Percentiles rank a stretch among this genome's conserved stretches.
Evolutionary conservation across 2,113 vertebrate genomes (phyloP).

Genomic region (Chionomys nivalis): DNA sequence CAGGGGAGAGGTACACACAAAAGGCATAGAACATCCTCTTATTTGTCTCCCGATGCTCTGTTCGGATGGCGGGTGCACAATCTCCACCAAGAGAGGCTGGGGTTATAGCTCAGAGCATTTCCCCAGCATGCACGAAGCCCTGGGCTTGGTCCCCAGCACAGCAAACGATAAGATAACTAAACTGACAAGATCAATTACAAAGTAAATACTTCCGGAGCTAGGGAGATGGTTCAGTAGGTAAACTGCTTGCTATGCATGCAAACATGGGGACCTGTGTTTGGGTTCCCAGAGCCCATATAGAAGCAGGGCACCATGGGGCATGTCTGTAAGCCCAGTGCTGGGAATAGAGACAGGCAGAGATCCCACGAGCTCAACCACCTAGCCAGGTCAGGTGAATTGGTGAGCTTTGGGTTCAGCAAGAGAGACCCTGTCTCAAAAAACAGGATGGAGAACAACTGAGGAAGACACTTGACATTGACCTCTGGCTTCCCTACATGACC

Average conservation of each 20-base stretch:
- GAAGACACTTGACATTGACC: background rate
- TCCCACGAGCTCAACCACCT: background rate
- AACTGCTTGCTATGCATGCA: background rate
- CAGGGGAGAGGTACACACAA: accelerated
- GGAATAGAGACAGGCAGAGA: background rate
- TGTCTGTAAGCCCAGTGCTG: background rate
- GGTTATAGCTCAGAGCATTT: background rate
- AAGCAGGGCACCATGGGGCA: background rate
- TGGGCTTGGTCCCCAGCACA: background rate
- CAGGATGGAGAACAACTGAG: background rate
- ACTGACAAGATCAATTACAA: background rate
- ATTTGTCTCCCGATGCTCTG: accelerated
- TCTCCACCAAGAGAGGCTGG: background rate
- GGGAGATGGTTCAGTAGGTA: background rate
- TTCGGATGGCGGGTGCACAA: background rate
- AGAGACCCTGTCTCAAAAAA: background rate
- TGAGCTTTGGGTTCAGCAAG: background rate
- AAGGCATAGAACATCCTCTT: background rate
- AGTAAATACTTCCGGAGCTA: background rate
- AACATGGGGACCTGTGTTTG: background rate
- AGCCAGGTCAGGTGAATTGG: background rate
- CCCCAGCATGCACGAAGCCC: background rate
- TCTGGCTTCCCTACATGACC: background rate
- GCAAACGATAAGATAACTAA: background rate
- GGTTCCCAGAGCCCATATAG: background rate